Evolutionary conservation across 2,113 vertebrate species (phyloP), one percentile per base, ranked within the genome.

Genomic region (Myxocyprinus asiaticus): DNA sequence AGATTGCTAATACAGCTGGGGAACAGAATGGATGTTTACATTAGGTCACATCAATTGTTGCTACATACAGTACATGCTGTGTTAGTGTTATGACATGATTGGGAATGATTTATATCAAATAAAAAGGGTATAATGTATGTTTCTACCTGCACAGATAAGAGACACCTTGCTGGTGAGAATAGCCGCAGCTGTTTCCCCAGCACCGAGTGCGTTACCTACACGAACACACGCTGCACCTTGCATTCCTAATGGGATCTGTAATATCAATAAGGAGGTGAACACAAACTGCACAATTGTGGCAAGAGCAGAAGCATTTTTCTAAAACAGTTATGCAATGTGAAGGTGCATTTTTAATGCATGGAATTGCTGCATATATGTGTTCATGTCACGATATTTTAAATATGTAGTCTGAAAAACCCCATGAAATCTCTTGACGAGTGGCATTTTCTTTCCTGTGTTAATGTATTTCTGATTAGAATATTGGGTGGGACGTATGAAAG

Each of bases 121-220:
- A 15, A 50, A 9, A 47, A 11, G 5, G 51, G 10, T n/a, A 51
- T 59, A 17, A 59, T 73, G n/a, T 11, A 7, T 56, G 11, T 62
- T 59, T 6, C 69, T 61, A 96, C 95, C 91, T 91, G 94, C 48
- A 42, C 94, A 94, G 55, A 91, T 81, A 9, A 96, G 82, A 0
- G 92, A 91, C 2, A 93, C 87, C 79, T 92, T 86, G 73, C 92
- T 92, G 17, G 94, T 92, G 8, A 89, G 85, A 47, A 88, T 87
- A 4, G 95, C 96, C 82, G 94, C 90, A 11, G 87, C 71, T 0
- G 86, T 91, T 76, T 95, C 85, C 61, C 95, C 95, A 0, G 92
- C 94, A 9, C 96, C 95, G 2, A 97, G 85, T 7, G 95, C 94
- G 0, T 95, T 96, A 64, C 96, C 97, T 76, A 97, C 94, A 33